Conservation (phyloP, 2,113 vertebrate genomes). For the Vidua macroura region DNA sequence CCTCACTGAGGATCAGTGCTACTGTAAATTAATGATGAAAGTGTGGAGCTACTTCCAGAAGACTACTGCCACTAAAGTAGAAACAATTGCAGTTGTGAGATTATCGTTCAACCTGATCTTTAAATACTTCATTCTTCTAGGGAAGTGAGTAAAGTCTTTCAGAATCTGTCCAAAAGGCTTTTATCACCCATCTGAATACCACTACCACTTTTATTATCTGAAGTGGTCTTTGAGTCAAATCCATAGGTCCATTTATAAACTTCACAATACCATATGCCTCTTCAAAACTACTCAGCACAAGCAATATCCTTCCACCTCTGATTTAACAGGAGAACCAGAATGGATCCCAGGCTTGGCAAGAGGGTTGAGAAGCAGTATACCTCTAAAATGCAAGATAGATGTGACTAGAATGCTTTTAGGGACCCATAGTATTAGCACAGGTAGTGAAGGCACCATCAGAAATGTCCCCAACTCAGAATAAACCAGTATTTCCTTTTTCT, state of each 20-base stretch:
- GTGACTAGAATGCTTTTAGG: not conserved
- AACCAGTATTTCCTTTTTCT: not conserved
- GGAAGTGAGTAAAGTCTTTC: not conserved
- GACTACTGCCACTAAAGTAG: not conserved
- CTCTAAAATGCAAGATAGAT: not conserved
- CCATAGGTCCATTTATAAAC: not conserved
- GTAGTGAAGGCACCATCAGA: not conserved
- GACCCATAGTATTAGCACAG: not conserved
- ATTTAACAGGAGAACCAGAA: not conserved
- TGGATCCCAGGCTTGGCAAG: not conserved
- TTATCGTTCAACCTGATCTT: not conserved
- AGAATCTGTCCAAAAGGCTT: not conserved
- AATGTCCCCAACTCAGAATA: not conserved
- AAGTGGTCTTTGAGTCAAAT: not conserved
- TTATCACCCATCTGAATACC: not conserved
- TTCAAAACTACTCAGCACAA: not conserved
- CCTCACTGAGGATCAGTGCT: not conserved
- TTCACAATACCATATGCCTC: not conserved
- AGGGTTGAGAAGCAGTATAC: not conserved
- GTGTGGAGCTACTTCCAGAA: not conserved
- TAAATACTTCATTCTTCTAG: not conserved
- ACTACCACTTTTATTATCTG: not conserved
- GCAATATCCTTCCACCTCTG: not conserved
- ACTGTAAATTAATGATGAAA: not conserved
- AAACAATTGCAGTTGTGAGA: not conserved